Evolutionary conservation across 2,888 invertebrate species (phyloP), one percentile per base, ranked within the genome.

Genomic region (Scaptomyza parva): DNA sequence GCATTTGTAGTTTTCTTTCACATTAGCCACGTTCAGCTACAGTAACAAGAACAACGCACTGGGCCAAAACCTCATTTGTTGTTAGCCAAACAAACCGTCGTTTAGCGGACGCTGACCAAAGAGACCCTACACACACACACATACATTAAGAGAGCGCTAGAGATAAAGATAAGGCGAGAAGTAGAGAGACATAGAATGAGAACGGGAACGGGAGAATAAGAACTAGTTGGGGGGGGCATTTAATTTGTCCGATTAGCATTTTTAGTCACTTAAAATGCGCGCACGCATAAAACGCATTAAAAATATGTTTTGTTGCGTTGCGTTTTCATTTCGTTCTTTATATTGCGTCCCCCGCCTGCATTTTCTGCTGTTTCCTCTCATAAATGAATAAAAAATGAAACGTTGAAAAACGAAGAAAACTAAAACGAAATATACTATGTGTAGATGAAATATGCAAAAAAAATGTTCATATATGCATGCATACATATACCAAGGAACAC

Each of bases 231-330:
- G 12, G 18, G 37, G 35, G 37, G 71, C 84, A 79, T 84, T 87
- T 86, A 87, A 87, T 86, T 86, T 84, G 76, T 75, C 87, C 78
- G 86, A 86, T 86, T 86, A 86, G 82, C 86, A 87, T 87, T 84
- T 87, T 85, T 61, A 81, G 75, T 73, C 79, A 74, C 80, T 82
- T 82, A 76, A 82, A 85, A 85, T 70, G 80, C 78, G 76, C 84
- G 80, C 87, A 87, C 87, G 87, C 87, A 87, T 83, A 82, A 86
- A 87, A 87, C 88, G 80, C 86, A 87, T 87, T 87, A 86, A 88
- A 86, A 77, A 70, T 37, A 37, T 73, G 61, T 78, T 74, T 63
- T 50, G 48, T 65, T 65, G 37, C 43, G 50, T 53, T 35, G 35
- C 35, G 35, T 35, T 35, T 35, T 14, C 35, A 12, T 2, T 35